A percentile compares a stretch with the other conserved stretches of the same genome.
Evolutionary conservation across 2,113 vertebrate species (phyloP).

Genomic region (Myiozetetes cayanensis): DNA sequence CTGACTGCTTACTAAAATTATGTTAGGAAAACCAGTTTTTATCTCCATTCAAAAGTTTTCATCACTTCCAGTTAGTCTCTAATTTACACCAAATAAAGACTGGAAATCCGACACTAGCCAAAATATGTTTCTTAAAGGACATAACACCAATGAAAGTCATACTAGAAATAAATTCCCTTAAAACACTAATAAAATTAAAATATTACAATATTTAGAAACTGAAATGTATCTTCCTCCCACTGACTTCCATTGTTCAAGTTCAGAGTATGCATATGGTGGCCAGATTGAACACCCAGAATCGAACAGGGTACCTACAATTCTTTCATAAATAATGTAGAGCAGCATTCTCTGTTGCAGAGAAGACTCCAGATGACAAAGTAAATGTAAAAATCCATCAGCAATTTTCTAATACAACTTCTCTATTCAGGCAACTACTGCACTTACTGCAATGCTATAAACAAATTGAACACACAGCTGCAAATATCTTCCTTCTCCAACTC

Average conservation of each 20-base stretch:
- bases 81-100: neutral
- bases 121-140: neutral
- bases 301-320: neutral
- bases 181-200: neutral
- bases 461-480: neutral
- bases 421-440: neutral
- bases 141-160: neutral
- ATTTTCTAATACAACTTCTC: neutral
- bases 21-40: neutral
- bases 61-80: neutral
- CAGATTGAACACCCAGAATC: neutral
- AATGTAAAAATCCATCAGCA: neutral
- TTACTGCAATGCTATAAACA: neutral
- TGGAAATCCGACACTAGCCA: neutral
- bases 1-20: neutral
- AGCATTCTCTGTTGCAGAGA: neutral
- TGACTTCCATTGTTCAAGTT: neutral
- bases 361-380: neutral
- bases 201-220: neutral
- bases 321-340: neutral
- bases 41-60: neutral
- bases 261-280: neutral
- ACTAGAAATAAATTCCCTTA: neutral
- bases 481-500: neutral
- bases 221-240: neutral